Evolutionary conservation across 2,888 invertebrate genomes (phyloP), one percentile per base, ranked within the genome.

Genomic region (Chalcosyrphus nemorum): DNA sequence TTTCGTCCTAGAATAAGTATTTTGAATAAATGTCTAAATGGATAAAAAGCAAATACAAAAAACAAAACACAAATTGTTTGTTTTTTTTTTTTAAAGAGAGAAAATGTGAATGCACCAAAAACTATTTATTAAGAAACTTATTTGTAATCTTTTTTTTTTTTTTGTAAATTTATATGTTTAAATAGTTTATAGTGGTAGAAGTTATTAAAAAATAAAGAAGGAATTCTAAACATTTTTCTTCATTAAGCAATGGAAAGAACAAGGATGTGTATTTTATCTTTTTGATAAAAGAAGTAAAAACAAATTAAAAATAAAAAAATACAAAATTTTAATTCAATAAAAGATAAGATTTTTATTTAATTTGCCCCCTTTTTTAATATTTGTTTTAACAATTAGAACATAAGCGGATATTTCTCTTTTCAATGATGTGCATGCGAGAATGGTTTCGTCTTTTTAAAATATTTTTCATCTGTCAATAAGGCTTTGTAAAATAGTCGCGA

Each of bases 91-190:
- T 45, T 27, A 54, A 71, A 65, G 66, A 71, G 68, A 59, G 59
- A 52, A 81, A 82, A 86, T 86, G 86, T 87, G 86, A 87, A 87
- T 86, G 87, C 87, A 87, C 87, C 87, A 87, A 87, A 87, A 86
- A 87, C 82, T 87, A 87, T 81, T 86, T 84, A 78, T 72, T 86
- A 87, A 86, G 86, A 77, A 63, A 76, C 74, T 76, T 86, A 68
- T 57, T 59, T 82, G 72, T 78, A 63, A 32, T 29, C 41, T n/a
- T 56, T 50, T 24, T 57, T 57, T 77, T 54, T 56, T 41, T 75
- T 82, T 82, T 82, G 66, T 77, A 72, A 77, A 82, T 82, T 82
- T 72, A 47, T 76, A 56, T 77, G 54, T 77, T 77, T 72, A 77
- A 82, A 66, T 70, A 66, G 71, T 61, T 72, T 76, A 81, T 32